Evolutionary conservation across 2,113 vertebrate genomes (phyloP), one percentile per base, ranked within the genome.

Genomic region (Poecilia latipinna): DNA sequence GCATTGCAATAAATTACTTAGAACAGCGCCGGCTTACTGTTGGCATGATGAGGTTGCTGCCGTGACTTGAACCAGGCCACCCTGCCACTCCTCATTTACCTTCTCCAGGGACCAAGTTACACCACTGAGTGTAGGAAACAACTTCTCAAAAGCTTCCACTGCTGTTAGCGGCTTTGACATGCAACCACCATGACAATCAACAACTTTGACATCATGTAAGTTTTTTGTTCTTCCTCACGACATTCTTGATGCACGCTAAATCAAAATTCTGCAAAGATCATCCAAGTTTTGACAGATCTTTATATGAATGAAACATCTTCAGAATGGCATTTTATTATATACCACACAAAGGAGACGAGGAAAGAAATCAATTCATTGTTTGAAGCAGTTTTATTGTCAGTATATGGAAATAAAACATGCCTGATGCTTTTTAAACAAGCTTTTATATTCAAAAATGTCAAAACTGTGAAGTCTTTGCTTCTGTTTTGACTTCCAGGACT

Each of bases 401-500:
- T 24, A 11, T 57, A 8, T 3, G 10, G 51, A 11, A 24, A 57
- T 22, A 57, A 24, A 57, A 3, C 24, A 22, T 57, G 51, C 22
- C 51, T n/a, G 51, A 57, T 57, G 2, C 22, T 57, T 57, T 57
- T n/a, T 57, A 24, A n/a, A 57, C 10, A 22, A 57, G 51, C 51
- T 57, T 57, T 57, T n/a, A 10, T n/a, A 24, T 57, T n/a, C 51
- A 57, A n/a, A 22, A 57, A 57, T 24, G 24, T 7, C 22, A n/a
- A 2, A 24, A 24, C 24, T 22, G 4, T 24, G 8, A 54, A 24
- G 22, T 57, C 8, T 24, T 57, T 7, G 1, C 4, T 57, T 57
- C 22, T 54, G 48, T 54, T 51, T 51, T 0, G 3, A 83, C 61
- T 74, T 70, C 77, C 68, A 24, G 66, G 74, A 48, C 74, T 64